Conservation (phyloP, 2,797 vertebrate genomes). For the Peromyscus nudipes region DNA sequence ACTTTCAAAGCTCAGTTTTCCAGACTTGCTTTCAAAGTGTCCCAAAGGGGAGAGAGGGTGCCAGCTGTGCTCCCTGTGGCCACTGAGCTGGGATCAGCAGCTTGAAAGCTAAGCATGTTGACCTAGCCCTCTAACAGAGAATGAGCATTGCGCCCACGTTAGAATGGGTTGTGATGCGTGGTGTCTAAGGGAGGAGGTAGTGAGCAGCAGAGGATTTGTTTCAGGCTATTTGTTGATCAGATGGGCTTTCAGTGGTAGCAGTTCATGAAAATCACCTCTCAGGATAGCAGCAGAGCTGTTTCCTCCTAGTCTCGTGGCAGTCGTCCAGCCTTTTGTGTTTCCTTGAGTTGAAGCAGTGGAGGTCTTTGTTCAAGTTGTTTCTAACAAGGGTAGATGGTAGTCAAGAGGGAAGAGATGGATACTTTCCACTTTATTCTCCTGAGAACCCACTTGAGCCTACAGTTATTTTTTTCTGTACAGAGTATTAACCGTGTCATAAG, state of each 20-base stretch:
- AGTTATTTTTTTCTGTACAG: not conserved
- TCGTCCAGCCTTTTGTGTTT: conserved; percentile 13
- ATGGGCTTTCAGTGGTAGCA: conserved; percentile 78
- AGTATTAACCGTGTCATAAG: not conserved
- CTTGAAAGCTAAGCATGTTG: not conserved
- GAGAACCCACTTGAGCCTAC: not conserved
- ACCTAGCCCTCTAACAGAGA: not conserved
- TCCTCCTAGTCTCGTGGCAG: not conserved
- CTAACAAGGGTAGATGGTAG: not conserved
- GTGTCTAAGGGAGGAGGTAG: conserved; percentile 36
- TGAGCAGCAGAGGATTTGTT: conserved; percentile 71
- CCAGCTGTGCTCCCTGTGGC: not conserved
- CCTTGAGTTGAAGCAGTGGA: not conserved
- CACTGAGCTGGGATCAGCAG: not conserved
- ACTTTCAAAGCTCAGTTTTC: conserved; percentile 29
- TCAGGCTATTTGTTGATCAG: conserved; percentile 82
- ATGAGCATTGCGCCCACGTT: not conserved
- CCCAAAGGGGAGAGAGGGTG: not conserved
- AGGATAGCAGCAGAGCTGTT: not conserved
- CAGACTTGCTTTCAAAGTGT: not conserved
- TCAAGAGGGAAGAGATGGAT: not conserved
- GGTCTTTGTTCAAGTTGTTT: conserved; percentile 37
- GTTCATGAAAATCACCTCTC: not conserved
- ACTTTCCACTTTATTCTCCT: not conserved
- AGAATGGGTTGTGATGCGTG: not conserved